phyloP scores from a whole-genome alignment of 2,888 invertebrate genomes.

The Rhorus exstirpatorius region DNA sequence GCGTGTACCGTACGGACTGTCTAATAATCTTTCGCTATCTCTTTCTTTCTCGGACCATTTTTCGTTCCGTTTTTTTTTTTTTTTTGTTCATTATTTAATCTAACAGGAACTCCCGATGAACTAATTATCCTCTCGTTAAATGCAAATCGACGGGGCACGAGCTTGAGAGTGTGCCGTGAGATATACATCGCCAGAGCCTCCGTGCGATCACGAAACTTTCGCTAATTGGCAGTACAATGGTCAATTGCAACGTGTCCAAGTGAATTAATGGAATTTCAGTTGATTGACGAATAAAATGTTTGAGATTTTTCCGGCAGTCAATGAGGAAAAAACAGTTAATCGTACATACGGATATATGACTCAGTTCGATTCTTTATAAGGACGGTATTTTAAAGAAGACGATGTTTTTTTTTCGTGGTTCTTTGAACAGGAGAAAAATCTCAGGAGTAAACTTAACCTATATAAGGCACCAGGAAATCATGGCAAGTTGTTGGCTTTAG shows the following conservation, averaged over 20 bases:
- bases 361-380: no score
- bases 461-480: no score
- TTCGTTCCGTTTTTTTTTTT: slow-evolving; percentile 8
- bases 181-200: neutral
- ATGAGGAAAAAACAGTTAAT: neutral
- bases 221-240: slow-evolving; percentile 38
- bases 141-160: slow-evolving; percentile 27
- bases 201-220: slow-evolving; percentile 36
- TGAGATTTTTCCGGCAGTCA: slow-evolving; percentile 30
- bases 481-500: no score
- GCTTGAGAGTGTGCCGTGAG: slow-evolving; percentile 2
- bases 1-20: slow-evolving; percentile 66
- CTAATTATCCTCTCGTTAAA: slow-evolving; percentile 16
- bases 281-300: slow-evolving; percentile 5
- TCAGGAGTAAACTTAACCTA: no score
- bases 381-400: no score
- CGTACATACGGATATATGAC: no score
- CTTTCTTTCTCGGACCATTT: neutral
- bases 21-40: slow-evolving; percentile 7
- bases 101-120: neutral
- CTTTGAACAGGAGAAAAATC: no score
- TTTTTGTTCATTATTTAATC: neutral
- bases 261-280: slow-evolving; percentile 19
- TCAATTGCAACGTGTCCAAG: slow-evolving; percentile 30
- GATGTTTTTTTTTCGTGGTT: no score